A percentile compares a stretch with the other conserved stretches of the same genome.
Conservation (phyloP, 1,140 invertebrate genomes). For the Ceratitis capitata region DNA sequence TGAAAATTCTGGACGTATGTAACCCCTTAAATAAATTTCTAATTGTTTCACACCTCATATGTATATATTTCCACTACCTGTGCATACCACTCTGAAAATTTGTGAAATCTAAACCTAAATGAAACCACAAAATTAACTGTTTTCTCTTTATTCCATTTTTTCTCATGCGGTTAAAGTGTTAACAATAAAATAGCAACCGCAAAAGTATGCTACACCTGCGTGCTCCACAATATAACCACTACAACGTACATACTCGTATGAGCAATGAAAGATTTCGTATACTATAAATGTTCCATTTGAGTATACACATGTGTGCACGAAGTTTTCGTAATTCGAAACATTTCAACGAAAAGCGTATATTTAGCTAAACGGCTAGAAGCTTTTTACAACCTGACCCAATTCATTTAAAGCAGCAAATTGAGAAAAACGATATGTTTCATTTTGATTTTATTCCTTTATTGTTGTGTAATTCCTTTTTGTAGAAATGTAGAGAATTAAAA, state of each 20-base stretch:
- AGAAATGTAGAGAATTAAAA: not conserved
- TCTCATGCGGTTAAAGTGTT: not conserved
- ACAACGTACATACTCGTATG: not conserved
- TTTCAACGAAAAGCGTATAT: not conserved
- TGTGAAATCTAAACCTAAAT: not conserved
- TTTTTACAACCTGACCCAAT: not conserved
- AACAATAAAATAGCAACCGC: not conserved
- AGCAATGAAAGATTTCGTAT: too few species aligned
- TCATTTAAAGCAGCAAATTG: not conserved
- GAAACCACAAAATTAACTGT: not conserved
- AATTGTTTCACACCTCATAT: too few species aligned
- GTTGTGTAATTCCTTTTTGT: not conserved
- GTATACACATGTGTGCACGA: not conserved
- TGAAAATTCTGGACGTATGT: too few species aligned
- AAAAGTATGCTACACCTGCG: not conserved
- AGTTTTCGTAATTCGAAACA: not conserved
- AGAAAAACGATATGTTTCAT: not conserved
- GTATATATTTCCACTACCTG: too few species aligned
- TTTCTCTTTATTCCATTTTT: not conserved
- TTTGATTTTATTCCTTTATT: not conserved
- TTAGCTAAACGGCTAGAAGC: not conserved
- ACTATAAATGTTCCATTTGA: too few species aligned
- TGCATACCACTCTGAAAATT: too few species aligned
- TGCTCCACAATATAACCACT: not conserved
- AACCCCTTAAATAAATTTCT: too few species aligned